Conservation (phyloP, 2,888 invertebrate species). For the Gibbula magus region DNA sequence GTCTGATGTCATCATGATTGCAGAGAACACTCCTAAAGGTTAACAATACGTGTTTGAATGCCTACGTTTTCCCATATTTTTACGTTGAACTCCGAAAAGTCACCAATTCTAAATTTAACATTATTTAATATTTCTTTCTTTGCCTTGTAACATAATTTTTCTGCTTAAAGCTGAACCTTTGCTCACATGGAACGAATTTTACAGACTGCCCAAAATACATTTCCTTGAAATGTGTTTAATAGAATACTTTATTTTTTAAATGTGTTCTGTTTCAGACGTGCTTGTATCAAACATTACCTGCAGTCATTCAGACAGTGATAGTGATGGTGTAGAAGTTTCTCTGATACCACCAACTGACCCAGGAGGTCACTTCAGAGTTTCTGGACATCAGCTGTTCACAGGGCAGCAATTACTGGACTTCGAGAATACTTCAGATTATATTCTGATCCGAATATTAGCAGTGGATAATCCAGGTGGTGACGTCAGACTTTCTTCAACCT, state of each 20-base stretch:
- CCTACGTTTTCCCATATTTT: not conserved
- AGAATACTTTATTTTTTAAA: not conserved
- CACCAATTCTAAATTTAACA: no score
- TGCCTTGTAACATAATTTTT: no score
- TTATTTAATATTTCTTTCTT: no score
- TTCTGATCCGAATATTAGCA: not conserved
- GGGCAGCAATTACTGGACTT: not conserved
- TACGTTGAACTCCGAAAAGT: no score
- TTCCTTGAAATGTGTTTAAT: no score
- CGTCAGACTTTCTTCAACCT: not conserved
- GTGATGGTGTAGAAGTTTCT: not conserved
- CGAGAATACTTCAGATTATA: not conserved
- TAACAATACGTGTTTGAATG: no score
- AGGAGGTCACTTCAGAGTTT: not conserved
- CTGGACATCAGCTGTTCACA: not conserved
- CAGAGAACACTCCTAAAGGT: not conserved
- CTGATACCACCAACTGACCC: not conserved
- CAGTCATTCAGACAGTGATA: not conserved
- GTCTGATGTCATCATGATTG: not conserved
- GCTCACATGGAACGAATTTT: no score
- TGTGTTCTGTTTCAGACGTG: not conserved
- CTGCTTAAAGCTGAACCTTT: no score
- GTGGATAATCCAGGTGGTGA: constrained; percentile 9
- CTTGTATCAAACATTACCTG: not conserved
- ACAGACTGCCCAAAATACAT: no score